phyloP scores from a whole-genome alignment of 2,113 vertebrate species.

The Leucosticte australis region DNA sequence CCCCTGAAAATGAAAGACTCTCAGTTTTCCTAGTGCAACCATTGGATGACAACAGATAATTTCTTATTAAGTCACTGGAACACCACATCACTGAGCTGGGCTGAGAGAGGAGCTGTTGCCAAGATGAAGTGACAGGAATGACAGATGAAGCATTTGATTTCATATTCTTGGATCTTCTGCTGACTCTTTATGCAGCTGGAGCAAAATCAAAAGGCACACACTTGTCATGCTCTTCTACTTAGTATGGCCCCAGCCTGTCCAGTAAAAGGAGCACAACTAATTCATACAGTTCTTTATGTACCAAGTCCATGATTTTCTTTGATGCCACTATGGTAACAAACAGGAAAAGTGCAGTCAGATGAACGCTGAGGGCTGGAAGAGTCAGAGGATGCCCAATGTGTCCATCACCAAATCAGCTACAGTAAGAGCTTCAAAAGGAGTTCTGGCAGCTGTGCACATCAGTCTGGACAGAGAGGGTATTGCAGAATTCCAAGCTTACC shows the following conservation, averaged over 20 bases:
- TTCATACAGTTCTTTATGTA: not conserved
- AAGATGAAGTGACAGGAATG: not conserved
- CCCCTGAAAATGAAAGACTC: not conserved
- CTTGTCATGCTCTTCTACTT: not conserved
- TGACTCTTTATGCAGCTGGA: not conserved
- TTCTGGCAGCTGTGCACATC: not conserved
- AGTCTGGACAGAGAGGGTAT: not conserved
- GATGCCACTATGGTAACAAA: not conserved
- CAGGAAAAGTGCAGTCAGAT: not conserved
- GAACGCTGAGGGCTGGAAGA: not conserved
- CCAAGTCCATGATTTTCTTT: not conserved
- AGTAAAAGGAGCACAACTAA: not conserved
- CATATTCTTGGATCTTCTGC: not conserved
- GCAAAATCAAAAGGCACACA: not conserved
- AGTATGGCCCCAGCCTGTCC: not conserved
- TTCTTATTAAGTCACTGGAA: not conserved
- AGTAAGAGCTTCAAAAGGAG: not conserved
- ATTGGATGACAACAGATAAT: not conserved
- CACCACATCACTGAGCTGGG: not conserved
- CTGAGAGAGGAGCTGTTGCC: not conserved
- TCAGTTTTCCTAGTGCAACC: not conserved
- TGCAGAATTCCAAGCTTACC: not conserved
- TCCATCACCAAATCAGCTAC: not conserved
- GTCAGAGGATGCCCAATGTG: not conserved
- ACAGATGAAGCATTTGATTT: not conserved